Conservation (phyloP, 2,888 invertebrate species). For the Epistrophe grossulariae region DNA sequence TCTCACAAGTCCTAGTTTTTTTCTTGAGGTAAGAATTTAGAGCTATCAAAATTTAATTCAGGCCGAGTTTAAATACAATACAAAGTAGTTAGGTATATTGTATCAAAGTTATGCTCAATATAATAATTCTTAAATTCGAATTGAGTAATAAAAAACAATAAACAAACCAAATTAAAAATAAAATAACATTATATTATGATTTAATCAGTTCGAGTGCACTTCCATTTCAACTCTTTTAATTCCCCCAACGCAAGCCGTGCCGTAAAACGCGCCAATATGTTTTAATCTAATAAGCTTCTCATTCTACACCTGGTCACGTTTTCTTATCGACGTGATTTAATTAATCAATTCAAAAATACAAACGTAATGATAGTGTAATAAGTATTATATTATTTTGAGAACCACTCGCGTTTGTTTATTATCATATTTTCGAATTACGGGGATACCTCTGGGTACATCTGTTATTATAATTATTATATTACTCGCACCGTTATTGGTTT, state of each 20-base stretch:
- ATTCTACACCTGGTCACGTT: constrained; percentile 45
- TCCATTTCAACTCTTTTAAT: background rate
- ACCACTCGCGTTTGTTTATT: background rate
- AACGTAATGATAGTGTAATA: constrained; percentile 54
- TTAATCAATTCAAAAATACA: constrained; percentile 66
- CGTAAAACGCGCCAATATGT: background rate
- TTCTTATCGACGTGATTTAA: constrained; percentile 65
- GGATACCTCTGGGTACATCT: constrained; percentile 39
- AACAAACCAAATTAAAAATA: constrained; percentile 8
- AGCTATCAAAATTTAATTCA: too few relatives aligned
- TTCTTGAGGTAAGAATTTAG: too few relatives aligned
- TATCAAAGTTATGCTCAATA: too few relatives aligned
- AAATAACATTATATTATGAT: background rate
- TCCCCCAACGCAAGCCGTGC: too few relatives aligned
- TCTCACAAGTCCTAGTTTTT: too few relatives aligned
- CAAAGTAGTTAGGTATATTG: too few relatives aligned
- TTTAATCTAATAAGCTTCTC: background rate
- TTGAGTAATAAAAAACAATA: background rate
- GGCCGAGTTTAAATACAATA: too few relatives aligned
- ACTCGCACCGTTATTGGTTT: constrained; percentile 55
- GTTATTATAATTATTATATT: constrained; percentile 11
- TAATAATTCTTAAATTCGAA: too few relatives aligned
- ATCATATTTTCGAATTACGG: background rate
- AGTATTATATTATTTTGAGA: constrained; percentile 50
- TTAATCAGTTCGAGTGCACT: constrained; percentile 1